Evolutionary conservation across 2,888 invertebrate species (phyloP), one percentile per base, ranked within the genome.

Genomic region (Lasioglossum villosulum): DNA sequence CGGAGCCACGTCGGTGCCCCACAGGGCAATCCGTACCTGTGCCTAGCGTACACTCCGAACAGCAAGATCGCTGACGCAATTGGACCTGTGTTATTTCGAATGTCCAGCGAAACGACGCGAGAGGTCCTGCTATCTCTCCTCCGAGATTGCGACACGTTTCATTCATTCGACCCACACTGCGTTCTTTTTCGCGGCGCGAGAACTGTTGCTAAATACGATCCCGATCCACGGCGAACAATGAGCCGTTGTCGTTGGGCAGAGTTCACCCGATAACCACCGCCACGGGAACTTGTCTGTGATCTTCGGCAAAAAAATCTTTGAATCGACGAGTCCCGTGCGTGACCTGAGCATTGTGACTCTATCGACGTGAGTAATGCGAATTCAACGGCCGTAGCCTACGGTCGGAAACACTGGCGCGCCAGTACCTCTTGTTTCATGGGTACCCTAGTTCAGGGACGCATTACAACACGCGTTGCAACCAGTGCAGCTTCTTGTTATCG

Each of bases 151-250:
- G 86, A 86, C 73, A 86, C 81, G 45, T 78, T 82, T 86, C 86
- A 72, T 86, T 82, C 86, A 76, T 56, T 78, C 86, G 86, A 81
- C 86, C 86, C 82, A 86, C 86, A 86, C 73, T 8, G 12, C 19
- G 45, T 8, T 19, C 52, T 82, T 63, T 86, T 78, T 66, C 86
- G 70, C 73, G 8, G 30, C 16, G 59, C 42, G 48, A 73, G n/a
- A 63, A 78, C 75, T 52, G 56, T 86, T 82, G 82, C 75, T 78
- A 86, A 78, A 75, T 59, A 72, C 56, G n/a, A 56, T 68, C n/a
- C 77, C 30, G 84, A 27, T 16, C 42, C 27, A 16, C 1, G 63
- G 34, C 71, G 77, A 86, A 86, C 86, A 86, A 86, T 86, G 77
- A 86, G 39, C 39, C 84, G 82, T 80, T 82, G 79, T 80, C 77